These are phyloP conservation scores for Carassius carassius DNA, from an alignment of 2,113 vertebrate species.

Conservation along the genomic window DNA sequence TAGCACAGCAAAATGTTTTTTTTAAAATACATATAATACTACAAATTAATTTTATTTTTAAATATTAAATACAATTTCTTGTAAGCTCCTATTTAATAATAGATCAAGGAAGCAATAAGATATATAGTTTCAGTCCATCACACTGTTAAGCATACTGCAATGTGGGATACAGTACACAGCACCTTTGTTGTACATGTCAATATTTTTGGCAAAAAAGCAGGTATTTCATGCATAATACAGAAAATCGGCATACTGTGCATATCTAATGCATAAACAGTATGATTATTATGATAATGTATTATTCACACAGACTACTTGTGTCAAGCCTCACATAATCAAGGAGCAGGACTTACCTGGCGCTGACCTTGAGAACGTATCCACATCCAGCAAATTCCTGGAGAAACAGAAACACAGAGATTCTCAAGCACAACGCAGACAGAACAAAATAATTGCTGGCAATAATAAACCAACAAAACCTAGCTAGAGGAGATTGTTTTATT, in stretches of 20 bases:
- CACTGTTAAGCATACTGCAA: background rate
- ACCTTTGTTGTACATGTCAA: background rate
- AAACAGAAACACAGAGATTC: conserved; percentile 54
- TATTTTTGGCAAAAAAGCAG: background rate
- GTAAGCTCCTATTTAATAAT: background rate
- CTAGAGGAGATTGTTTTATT: background rate
- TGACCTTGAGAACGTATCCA: conserved; percentile 96
- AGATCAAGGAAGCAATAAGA: background rate
- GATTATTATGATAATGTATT: background rate
- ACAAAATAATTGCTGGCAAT: background rate
- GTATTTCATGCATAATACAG: background rate
- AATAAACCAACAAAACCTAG: background rate
- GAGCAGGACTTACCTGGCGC: conserved; percentile 83
- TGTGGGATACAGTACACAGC: background rate
- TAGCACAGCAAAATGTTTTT: background rate
- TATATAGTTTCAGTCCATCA: background rate
- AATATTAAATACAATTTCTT: background rate
- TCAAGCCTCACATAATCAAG: background rate
- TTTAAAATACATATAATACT: background rate
- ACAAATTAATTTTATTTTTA: too few relatives aligned
- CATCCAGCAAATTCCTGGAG: conserved; percentile 87
- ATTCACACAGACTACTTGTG: background rate
- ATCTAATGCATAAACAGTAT: background rate
- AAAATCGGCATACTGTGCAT: background rate
- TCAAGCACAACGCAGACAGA: background rate